Conservation (phyloP, 2,888 invertebrate species). For the Subacronicta megacephala region DNA sequence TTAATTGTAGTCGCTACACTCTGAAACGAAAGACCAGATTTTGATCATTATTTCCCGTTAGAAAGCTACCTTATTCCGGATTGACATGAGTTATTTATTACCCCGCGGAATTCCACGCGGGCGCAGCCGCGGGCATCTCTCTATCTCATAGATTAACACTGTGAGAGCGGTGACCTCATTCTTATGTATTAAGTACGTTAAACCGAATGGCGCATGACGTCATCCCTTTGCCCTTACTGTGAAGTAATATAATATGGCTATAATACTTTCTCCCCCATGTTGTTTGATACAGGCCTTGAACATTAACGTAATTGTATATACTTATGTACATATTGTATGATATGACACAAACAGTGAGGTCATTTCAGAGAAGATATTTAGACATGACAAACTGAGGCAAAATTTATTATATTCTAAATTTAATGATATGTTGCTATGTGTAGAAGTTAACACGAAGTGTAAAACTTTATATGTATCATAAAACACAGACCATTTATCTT, state of each 20-base stretch:
- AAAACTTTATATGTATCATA: conserved; percentile 28
- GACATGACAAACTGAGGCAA: conserved; percentile 39
- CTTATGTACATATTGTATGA: too few species aligned
- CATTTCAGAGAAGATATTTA: conserved; percentile 52
- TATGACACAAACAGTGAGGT: conserved; percentile 69
- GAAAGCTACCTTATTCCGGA: too few species aligned
- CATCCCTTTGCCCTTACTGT: conserved; percentile 27
- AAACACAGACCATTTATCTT: conserved; percentile 32
- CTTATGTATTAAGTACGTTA: conserved; percentile 11
- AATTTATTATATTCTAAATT: background rate
- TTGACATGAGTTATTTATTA: too few species aligned
- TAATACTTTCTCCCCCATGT: conserved; percentile 28
- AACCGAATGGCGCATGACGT: conserved; percentile 40
- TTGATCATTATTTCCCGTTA: too few species aligned
- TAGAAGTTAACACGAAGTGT: conserved; percentile 17
- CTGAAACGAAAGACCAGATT: too few species aligned
- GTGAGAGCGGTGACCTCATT: conserved; percentile 31
- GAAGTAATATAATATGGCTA: conserved; percentile 32
- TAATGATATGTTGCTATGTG: background rate
- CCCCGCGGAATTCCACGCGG: too few species aligned
- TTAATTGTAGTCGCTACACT: too few species aligned
- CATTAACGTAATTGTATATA: conserved; percentile 24
- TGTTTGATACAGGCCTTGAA: conserved; percentile 36
- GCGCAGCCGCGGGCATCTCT: too few species aligned
- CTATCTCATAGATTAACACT: too few species aligned